Conservation (phyloP, 2,888 invertebrate genomes). For the Agriopis aurantiaria region DNA sequence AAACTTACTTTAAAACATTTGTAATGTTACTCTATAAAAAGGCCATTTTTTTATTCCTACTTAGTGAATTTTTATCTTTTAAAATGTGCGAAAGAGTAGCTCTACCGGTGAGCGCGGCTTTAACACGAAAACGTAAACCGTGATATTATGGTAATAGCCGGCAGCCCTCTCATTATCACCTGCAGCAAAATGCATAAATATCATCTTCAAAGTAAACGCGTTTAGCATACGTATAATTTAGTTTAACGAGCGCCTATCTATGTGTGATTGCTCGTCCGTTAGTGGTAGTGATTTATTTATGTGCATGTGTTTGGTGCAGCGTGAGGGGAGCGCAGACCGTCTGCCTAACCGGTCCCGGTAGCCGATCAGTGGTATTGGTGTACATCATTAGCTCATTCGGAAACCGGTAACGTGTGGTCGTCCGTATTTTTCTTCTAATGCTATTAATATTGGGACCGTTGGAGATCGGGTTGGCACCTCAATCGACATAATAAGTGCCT, state of each 20-base stretch:
- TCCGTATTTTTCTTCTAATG: constrained; percentile 40
- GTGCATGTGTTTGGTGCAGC: constrained; percentile 46
- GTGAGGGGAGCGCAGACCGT: constrained; percentile 53
- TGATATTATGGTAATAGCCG: constrained; percentile 30
- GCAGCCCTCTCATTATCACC: constrained; percentile 45
- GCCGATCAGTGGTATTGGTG: constrained; percentile 69
- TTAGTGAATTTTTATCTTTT: no score
- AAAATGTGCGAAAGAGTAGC: no score
- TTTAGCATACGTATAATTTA: constrained; percentile 42
- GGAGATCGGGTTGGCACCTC: constrained; percentile 29
- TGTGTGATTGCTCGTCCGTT: constrained; percentile 26
- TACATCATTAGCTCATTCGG: constrained; percentile 68
- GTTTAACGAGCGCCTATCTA: constrained; percentile 30
- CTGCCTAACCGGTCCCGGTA: constrained; percentile 72
- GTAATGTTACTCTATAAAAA: no score
- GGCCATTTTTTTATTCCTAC: no score
- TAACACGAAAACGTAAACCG: constrained; percentile 11
- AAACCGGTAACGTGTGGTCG: constrained; percentile 65
- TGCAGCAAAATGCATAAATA: constrained; percentile 41
- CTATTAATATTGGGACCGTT: constrained; percentile 38
- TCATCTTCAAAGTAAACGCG: constrained; percentile 35
- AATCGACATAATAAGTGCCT: constrained; percentile 25
- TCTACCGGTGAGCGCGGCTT: no score
- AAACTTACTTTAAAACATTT: no score
- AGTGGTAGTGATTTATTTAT: constrained; percentile 51